Conservation (phyloP, 1,140 invertebrate genomes). For the Leptinotarsa defecta region DNA sequence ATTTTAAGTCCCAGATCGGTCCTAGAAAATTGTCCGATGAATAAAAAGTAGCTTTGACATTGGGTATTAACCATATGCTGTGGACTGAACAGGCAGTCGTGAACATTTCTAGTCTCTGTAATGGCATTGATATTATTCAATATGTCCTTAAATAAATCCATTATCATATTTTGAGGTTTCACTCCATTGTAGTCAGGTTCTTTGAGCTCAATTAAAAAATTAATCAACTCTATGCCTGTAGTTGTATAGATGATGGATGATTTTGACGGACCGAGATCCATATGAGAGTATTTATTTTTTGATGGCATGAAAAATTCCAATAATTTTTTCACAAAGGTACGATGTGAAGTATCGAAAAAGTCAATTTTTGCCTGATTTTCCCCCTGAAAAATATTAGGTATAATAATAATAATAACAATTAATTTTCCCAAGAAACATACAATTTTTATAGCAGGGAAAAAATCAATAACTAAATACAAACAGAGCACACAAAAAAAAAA, state of each 20-base stretch:
- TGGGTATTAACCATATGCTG: slow-evolving; percentile 84
- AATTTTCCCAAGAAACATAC: too few species aligned
- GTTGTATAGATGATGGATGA: slow-evolving; percentile 68
- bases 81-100: slow-evolving; percentile 88
- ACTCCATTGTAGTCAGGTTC: slow-evolving; percentile 55
- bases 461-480: too few species aligned
- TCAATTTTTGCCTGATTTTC: slow-evolving; percentile 56
- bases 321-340: slow-evolving; percentile 79
- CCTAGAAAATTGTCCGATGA: slow-evolving; percentile 84
- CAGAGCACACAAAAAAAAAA: too few species aligned
- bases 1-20: slow-evolving; percentile 72
- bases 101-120: slow-evolving; percentile 71
- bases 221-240: slow-evolving; percentile 76
- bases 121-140: slow-evolving; percentile 76
- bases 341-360: slow-evolving; percentile 75
- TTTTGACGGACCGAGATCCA: slow-evolving; percentile 60
- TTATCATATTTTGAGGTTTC: slow-evolving; percentile 59
- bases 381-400: slow-evolving; percentile 35
- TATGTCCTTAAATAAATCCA: slow-evolving; percentile 82
- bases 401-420: too few species aligned
- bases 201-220: slow-evolving; percentile 71
- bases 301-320: slow-evolving; percentile 87
- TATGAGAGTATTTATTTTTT: slow-evolving; percentile 83
- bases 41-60: slow-evolving; percentile 92
- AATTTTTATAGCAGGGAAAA: too few species aligned